phyloP scores from a whole-genome alignment of 2,888 invertebrate species.

The Aphodius sticticus region DNA sequence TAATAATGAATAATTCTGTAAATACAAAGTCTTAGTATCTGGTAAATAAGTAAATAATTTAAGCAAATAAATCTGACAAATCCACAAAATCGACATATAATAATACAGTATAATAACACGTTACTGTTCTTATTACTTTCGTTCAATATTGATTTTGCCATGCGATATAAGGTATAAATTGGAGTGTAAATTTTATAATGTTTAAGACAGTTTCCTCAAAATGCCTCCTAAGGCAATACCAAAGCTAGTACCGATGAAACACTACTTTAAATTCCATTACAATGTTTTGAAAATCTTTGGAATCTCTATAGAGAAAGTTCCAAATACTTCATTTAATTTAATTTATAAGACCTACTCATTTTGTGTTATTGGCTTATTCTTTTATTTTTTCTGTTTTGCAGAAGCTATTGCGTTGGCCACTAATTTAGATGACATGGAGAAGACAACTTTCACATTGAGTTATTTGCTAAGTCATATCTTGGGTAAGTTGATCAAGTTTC shows the following conservation, averaged over 20 bases:
- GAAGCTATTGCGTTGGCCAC: conserved; percentile 18
- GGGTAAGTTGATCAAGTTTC: conserved; percentile 6
- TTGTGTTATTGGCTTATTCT: conserved; percentile 16
- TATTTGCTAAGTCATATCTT: conserved; percentile 27
- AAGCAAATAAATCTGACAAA: not conserved
- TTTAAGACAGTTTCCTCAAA: not conserved
- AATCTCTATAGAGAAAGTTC: conserved; percentile 16
- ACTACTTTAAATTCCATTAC: conserved; percentile 29
- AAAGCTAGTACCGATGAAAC: not conserved
- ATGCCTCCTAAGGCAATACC: not conserved
- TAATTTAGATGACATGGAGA: conserved; percentile 24
- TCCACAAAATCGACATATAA: not conserved
- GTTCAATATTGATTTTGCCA: not conserved
- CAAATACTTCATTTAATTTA: not conserved
- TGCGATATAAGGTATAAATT: not conserved
- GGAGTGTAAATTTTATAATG: not conserved
- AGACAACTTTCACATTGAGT: conserved; percentile 23
- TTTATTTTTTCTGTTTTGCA: not conserved
- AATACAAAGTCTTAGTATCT: not conserved
- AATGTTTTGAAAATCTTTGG: conserved; percentile 23
- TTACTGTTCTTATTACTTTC: not conserved
- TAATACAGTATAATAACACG: not conserved
- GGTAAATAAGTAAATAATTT: not conserved
- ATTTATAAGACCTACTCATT: conserved; percentile 24
- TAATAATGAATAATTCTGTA: not conserved